Conservation (phyloP, 1,140 invertebrate species). For the Achroia grisella region DNA sequence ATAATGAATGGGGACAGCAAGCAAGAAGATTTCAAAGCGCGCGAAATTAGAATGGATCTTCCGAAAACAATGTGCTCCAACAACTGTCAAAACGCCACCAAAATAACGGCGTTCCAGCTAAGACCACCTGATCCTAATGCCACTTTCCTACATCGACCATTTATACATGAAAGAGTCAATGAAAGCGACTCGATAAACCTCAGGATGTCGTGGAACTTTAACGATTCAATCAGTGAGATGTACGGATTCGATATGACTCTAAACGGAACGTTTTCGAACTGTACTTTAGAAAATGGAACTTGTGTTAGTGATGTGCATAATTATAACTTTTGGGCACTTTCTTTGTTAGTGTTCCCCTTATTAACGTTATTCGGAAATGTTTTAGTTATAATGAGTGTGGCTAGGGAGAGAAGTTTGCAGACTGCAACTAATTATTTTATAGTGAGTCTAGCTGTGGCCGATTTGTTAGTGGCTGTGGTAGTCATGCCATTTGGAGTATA, state of each 20-base stretch:
- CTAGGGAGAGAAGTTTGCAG: conserved; percentile 90
- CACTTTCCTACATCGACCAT: conserved; percentile 5
- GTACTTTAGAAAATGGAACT: conserved; percentile 39
- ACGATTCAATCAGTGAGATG: conserved; percentile 29
- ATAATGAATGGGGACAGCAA: conserved; percentile 14
- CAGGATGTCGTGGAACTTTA: conserved; percentile 17
- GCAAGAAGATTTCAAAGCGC: conserved; percentile 4
- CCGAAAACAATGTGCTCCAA: conserved; percentile 13
- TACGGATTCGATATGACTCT: conserved; percentile 27
- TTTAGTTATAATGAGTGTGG: conserved; percentile 95
- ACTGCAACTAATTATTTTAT: conserved; percentile 99
- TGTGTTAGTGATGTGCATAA: conserved; percentile 36
- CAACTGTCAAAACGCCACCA: conserved; percentile 23
- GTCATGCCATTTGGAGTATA: conserved; percentile 99
- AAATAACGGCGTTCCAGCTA: conserved; percentile 20
- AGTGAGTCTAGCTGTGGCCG: conserved; percentile 95
- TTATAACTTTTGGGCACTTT: conserved; percentile 88
- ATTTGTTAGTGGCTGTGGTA: conserved; percentile 94
- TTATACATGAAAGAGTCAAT: conserved; percentile 6
- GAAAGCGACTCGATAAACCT: conserved; percentile 12
- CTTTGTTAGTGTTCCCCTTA: conserved; percentile 91
- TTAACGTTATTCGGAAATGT: conserved; percentile 97
- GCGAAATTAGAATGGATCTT: conserved; percentile 18
- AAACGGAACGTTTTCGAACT: conserved; percentile 29
- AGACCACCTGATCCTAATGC: conserved; percentile 14